These are phyloP conservation scores for Nycticryphes semicollaris DNA, from an alignment of 2,113 vertebrate species.

Conservation along the genomic window DNA sequence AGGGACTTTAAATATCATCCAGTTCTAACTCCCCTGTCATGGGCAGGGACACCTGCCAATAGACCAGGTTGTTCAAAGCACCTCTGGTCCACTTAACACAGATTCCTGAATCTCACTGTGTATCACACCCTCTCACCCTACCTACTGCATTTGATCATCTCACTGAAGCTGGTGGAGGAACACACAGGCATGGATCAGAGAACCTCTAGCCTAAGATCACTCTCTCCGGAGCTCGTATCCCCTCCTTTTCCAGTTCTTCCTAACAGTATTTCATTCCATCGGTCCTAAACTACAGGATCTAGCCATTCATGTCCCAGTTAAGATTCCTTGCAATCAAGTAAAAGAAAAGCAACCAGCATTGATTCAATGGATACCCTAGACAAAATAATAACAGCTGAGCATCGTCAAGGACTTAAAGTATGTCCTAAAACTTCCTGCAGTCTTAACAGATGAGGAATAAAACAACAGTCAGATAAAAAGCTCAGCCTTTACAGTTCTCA, in stretches of 20 bases:
- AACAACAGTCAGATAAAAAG: neutral
- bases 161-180: neutral
- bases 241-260: neutral
- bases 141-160: neutral
- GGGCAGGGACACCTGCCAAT: too few species aligned
- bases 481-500: neutral
- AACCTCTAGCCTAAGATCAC: neutral
- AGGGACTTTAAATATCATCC: too few species aligned
- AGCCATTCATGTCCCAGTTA: neutral
- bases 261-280: neutral
- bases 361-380: neutral
- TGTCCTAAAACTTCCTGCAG: neutral
- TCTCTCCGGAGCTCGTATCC: neutral
- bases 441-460: neutral
- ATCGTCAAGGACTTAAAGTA: neutral
- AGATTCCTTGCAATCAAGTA: neutral
- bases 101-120: neutral
- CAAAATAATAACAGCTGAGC: neutral
- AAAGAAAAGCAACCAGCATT: neutral
- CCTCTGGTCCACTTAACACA: neutral
- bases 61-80: neutral
- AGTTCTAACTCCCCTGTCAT: too few species aligned
- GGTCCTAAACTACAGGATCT: neutral
- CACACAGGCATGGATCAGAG: neutral
- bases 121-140: fast-evolving